Percentiles rank a stretch among this genome's conserved stretches.
phyloP scores from a whole-genome alignment of 2,888 invertebrate genomes.

The Eulithis testata region DNA sequence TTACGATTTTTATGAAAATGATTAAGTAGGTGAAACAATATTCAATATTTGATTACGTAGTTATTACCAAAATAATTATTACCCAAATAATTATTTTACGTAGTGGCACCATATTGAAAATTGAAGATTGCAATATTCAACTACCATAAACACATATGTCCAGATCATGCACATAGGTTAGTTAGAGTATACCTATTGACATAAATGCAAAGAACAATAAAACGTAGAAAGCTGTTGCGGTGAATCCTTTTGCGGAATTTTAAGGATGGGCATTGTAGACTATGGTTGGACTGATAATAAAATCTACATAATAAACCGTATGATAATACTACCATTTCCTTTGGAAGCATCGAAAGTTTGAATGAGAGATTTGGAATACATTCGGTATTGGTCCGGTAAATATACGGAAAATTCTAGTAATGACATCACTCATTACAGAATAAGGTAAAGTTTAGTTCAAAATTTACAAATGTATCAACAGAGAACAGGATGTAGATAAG shows the following conservation, averaged over 20 bases:
- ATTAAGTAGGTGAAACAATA: too few relatives aligned
- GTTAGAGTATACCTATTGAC: not conserved
- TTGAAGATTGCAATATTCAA: not conserved
- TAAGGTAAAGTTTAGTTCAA: constrained; percentile 3
- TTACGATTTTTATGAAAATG: too few relatives aligned
- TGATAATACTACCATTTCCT: constrained; percentile 33
- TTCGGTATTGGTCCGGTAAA: not conserved
- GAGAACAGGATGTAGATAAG: constrained; percentile 18
- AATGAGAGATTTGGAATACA: not conserved
- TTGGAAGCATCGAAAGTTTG: constrained; percentile 20
- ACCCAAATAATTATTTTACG: too few relatives aligned
- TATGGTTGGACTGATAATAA: constrained; percentile 28
- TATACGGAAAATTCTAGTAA: constrained; percentile 2
- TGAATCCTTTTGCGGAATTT: constrained; percentile 36
- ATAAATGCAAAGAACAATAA: constrained; percentile 6
- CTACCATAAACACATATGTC: not conserved
- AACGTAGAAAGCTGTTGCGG: constrained; percentile 37
- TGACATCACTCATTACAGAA: constrained; percentile 12
- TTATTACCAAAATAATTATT: too few relatives aligned
- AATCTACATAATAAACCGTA: constrained; percentile 38
- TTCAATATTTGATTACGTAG: too few relatives aligned
- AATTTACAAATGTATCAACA: constrained; percentile 2
- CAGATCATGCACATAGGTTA: not conserved
- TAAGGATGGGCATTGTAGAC: constrained; percentile 36
- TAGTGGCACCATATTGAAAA: not conserved